These are phyloP conservation scores for Drosophila tripunctata DNA, from an alignment of 2,888 invertebrate genomes.

Conservation along the genomic window DNA sequence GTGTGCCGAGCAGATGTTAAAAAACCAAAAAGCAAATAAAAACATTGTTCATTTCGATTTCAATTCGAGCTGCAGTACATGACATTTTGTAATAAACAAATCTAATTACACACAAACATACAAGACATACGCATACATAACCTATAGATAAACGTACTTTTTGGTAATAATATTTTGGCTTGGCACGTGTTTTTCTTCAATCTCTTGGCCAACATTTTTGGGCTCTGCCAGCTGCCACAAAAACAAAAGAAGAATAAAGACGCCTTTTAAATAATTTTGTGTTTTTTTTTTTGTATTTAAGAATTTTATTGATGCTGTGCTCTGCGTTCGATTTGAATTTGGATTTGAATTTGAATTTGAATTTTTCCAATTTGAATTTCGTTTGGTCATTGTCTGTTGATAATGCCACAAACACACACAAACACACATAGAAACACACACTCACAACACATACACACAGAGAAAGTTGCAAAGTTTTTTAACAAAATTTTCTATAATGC, in stretches of 20 bases:
- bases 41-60: slow-evolving; percentile 35
- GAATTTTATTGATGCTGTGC: slow-evolving; percentile 70
- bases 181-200: slow-evolving; percentile 75
- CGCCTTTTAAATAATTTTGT: slow-evolving; percentile 52
- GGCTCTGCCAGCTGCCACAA: slow-evolving; percentile 62
- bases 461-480: slow-evolving; percentile 26
- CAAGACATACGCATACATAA: slow-evolving; percentile 9
- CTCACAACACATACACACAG: slow-evolving; percentile 16
- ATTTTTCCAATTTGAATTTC: slow-evolving; percentile 61
- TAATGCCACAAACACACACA: slow-evolving; percentile 46
- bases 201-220: slow-evolving; percentile 43
- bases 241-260: slow-evolving; percentile 21
- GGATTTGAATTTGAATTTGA: slow-evolving; percentile 57
- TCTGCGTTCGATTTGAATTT: slow-evolving; percentile 74
- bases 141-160: slow-evolving; percentile 34
- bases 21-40: slow-evolving; percentile 26
- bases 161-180: slow-evolving; percentile 79
- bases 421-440: slow-evolving; percentile 9
- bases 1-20: slow-evolving; percentile 34
- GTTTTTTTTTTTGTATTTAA: slow-evolving; percentile 29
- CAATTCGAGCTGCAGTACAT: slow-evolving; percentile 55
- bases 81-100: slow-evolving; percentile 63
- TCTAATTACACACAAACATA: slow-evolving; percentile 21
- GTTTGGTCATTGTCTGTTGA: slow-evolving; percentile 79
- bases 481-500: slow-evolving; percentile 12